Conservation (phyloP, 1,140 invertebrate species). For the Danaus melanippus region DNA sequence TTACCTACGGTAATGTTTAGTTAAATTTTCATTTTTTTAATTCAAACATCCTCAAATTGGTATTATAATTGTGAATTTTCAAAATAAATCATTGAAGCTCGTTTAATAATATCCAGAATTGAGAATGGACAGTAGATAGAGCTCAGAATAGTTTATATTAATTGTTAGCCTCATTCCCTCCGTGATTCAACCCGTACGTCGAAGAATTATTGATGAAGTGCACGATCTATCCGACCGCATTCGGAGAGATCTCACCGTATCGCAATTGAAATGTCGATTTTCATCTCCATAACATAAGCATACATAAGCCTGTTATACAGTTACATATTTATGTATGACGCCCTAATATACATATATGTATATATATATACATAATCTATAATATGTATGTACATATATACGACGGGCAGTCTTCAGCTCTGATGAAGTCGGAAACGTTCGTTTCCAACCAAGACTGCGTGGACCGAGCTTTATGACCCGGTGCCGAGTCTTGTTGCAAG, state of each 20-base stretch:
- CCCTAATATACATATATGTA: too few relatives aligned
- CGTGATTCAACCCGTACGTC: conserved; percentile 27
- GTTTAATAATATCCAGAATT: conserved; percentile 1
- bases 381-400: too few relatives aligned
- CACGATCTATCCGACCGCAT: conserved; percentile 27
- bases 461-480: too few relatives aligned
- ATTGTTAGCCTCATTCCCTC: conserved; percentile 17
- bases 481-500: too few relatives aligned
- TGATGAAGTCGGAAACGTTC: too few relatives aligned
- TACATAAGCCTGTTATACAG: too few relatives aligned
- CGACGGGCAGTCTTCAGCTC: too few relatives aligned
- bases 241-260: conserved; percentile 18
- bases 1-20: conserved; percentile 8
- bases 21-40: conserved; percentile 19
- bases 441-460: too few relatives aligned
- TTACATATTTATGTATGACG: too few relatives aligned
- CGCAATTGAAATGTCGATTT: conserved; percentile 9
- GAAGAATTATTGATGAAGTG: conserved; percentile 45
- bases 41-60: neutral
- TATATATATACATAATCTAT: too few relatives aligned
- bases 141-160: conserved; percentile 19
- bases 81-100: neutral
- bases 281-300: too few relatives aligned
- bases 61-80: conserved; percentile 3
- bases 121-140: conserved; percentile 6